These are phyloP conservation scores for Temnothorax ravouxi DNA, from an alignment of 2,888 invertebrate genomes.

Conservation along the genomic window DNA sequence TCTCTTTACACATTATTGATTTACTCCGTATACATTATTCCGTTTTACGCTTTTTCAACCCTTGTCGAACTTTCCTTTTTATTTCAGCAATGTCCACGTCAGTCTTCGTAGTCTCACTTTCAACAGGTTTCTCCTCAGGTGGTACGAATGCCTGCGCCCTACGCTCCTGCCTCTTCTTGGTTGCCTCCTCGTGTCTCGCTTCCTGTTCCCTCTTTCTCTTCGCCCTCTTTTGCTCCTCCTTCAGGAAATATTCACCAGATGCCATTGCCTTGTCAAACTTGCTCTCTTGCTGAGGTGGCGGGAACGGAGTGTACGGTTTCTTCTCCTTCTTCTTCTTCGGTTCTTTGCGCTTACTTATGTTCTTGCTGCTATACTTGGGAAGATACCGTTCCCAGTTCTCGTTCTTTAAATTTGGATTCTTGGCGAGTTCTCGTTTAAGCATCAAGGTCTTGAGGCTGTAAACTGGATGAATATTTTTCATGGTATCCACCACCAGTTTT, in stretches of 20 bases:
- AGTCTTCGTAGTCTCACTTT: conserved; percentile 79
- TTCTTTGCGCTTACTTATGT: conserved; percentile 95
- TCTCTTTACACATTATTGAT: conserved; percentile 1
- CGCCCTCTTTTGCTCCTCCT: conserved; percentile 92
- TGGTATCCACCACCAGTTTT: conserved; percentile 97
- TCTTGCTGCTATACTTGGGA: conserved; percentile 97
- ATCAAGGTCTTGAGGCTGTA: conserved; percentile 99
- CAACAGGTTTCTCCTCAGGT: conserved; percentile 89
- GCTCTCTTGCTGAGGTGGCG: conserved; percentile 96
- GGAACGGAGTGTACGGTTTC: conserved; percentile 98
- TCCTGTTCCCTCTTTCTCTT: conserved; percentile 92
- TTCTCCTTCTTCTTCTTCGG: conserved; percentile 96
- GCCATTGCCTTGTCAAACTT: conserved; percentile 97
- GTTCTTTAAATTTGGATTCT: conserved; percentile 96
- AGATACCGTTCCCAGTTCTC: conserved; percentile 99
- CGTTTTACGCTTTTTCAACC: conserved; percentile 76
- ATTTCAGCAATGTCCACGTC: conserved; percentile 90
- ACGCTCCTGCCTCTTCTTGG: conserved; percentile 91
- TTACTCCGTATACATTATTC: not conserved
- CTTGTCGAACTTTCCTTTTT: conserved; percentile 92
- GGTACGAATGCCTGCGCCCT: conserved; percentile 94
- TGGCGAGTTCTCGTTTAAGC: conserved; percentile 98
- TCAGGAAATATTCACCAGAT: conserved; percentile 98
- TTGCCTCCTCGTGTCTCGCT: conserved; percentile 92
- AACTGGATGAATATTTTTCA: conserved; percentile 99